Base-by-base conservation (phyloP, 2,888 invertebrate species). In the Catotricha subobsoleta region DNA sequence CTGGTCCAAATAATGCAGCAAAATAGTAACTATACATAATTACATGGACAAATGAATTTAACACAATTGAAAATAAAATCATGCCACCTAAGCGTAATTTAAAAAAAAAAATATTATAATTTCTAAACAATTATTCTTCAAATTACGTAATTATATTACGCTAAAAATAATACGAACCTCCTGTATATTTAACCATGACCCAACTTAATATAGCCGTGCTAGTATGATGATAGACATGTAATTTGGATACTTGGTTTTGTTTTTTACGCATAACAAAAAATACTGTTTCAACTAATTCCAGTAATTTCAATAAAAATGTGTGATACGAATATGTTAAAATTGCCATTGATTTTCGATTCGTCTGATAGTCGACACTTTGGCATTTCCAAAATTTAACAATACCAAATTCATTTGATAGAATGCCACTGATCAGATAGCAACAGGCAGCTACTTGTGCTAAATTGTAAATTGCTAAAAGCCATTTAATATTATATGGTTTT, bases 11-110 rank as follows among this genome's bases (percentile, higher is more conserved):
- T n/a, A 40, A 27, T 19, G 40, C 40, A 2, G 34, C 33, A 27
- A 34, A 40, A 27, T 40, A 40, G 19, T 40, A 40, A 27, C 40
- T 34, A 13, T 40, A 40, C 40, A 40, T 40, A 19, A 40, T 40
- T 4, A 34, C 34, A 27, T 40, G 40, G 4, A 39, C 29, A 20
- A 20, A 31, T 30, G 31, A 39, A 29, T 29, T 39, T 7, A 29
- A 29, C 3, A 19, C 15, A 18, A 29, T 29, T n/a, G 29, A 39
- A n/a, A 28, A 39, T 29, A 20, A 36, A 13, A 36, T 36, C 23
- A 36, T 23, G 12, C 36, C 36, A 23, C 36, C 36, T 36, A 16
- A 15, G 10, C n/a, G n/a, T n/a, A 30, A 16, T 3, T 25, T 25
- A 15, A 16, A 9, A 16, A 15, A 38, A 16, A 9, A 36, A 4